A percentile compares a stretch with the other conserved stretches of the same genome.
Conservation (phyloP, 2,888 invertebrate species). For the Sphaerophoria taeniata region DNA sequence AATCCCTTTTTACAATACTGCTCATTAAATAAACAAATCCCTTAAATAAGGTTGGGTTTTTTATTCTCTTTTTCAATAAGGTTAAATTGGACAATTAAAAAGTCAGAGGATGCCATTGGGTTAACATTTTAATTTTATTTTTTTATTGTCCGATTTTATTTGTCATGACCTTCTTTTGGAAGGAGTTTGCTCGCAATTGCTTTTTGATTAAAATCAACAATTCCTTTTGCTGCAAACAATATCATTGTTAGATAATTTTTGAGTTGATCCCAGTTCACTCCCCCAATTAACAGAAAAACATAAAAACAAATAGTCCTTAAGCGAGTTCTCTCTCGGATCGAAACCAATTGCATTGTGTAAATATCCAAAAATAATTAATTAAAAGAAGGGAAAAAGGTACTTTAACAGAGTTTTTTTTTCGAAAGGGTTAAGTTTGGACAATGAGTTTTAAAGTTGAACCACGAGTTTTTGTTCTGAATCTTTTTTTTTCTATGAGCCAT, state of each 20-base stretch:
- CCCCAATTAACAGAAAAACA: constrained; percentile 23
- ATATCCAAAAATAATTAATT: constrained; percentile 5
- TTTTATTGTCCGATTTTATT: background rate
- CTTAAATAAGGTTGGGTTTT: too few species aligned
- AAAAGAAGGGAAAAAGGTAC: background rate
- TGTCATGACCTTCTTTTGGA: constrained; percentile 10
- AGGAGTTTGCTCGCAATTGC: background rate
- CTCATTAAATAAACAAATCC: too few species aligned
- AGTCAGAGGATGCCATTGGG: background rate
- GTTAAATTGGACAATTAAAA: background rate
- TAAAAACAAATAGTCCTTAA: background rate
- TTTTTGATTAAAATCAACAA: constrained; percentile 32
- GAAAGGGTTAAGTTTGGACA: too few species aligned
- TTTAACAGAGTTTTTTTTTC: too few species aligned
- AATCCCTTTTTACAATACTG: too few species aligned
- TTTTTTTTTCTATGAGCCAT: too few species aligned
- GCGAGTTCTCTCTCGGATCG: background rate
- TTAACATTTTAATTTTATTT: background rate
- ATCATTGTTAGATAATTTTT: constrained; percentile 29
- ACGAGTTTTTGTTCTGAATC: too few species aligned
- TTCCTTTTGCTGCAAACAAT: constrained; percentile 20
- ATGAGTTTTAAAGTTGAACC: too few species aligned
- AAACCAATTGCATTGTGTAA: background rate
- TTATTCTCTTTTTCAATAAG: background rate
- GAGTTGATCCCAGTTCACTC: background rate